These are phyloP conservation scores for Paguma larvata DNA, from an alignment of 2,797 vertebrate genomes.

Conservation along the genomic window DNA sequence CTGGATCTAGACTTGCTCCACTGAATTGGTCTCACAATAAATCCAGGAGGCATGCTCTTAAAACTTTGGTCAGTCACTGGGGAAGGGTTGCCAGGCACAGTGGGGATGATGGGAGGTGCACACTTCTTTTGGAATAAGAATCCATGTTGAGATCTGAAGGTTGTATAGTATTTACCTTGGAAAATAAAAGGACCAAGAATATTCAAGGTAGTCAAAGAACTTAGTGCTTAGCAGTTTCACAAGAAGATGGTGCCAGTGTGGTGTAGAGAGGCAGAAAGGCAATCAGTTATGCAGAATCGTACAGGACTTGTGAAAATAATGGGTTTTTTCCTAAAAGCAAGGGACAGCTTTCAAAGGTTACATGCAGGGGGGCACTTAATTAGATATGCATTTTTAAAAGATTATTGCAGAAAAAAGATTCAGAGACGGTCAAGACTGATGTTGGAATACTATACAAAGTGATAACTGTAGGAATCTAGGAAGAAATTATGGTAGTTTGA, in stretches of 20 bases:
- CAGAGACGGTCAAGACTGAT: neutral
- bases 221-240: neutral
- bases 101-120: neutral
- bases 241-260: neutral
- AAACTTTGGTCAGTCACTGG: neutral
- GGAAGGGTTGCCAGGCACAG: neutral
- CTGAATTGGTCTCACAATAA: neutral
- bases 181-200: neutral
- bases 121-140: neutral
- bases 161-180: neutral
- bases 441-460: neutral
- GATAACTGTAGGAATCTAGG: neutral
- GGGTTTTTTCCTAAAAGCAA: neutral
- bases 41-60: neutral
- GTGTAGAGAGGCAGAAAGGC: neutral
- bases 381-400: neutral
- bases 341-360: neutral
- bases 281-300: neutral
- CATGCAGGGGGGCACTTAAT: neutral
- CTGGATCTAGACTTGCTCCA: accelerated
- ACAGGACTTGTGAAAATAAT: neutral
- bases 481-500: neutral
- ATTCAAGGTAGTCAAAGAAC: neutral
- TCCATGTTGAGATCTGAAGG: neutral
- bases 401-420: neutral